phyloP scores from a whole-genome alignment of 2,113 vertebrate species.

The zebrafish (Danio rerio) region DNA sequence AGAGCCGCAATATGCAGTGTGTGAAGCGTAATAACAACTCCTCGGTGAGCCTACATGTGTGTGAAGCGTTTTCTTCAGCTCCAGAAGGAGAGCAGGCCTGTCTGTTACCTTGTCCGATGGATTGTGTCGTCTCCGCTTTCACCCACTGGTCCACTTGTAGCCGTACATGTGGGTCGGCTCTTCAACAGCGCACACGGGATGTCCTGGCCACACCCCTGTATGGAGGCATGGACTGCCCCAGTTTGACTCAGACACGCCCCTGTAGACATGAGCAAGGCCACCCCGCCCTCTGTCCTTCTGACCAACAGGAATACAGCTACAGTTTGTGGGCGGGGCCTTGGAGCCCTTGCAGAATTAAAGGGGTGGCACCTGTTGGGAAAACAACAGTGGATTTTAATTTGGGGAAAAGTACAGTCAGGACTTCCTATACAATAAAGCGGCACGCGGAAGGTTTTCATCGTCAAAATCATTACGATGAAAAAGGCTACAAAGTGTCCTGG shows the following conservation, averaged over 20 bases:
- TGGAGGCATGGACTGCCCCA: slow-evolving; percentile 80
- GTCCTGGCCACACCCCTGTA: slow-evolving; percentile 80
- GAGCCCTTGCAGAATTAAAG: slow-evolving; percentile 77
- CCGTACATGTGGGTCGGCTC: slow-evolving; percentile 65
- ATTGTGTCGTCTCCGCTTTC: slow-evolving; percentile 82
- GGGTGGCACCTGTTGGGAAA: slow-evolving; percentile 61
- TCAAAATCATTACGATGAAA: slow-evolving; percentile 44
- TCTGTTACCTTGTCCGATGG: slow-evolving; percentile 83
- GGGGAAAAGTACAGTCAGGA: slow-evolving; percentile 60
- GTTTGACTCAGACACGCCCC: slow-evolving; percentile 75
- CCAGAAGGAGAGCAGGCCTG: slow-evolving; percentile 82
- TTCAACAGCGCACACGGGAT: slow-evolving; percentile 76
- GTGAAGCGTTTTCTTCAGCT: slow-evolving; percentile 75
- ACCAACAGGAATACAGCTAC: slow-evolving; percentile 78
- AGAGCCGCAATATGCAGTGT: slow-evolving; percentile 75
- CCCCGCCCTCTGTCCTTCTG: slow-evolving; percentile 70
- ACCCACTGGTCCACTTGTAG: slow-evolving; percentile 81
- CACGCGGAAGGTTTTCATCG: slow-evolving; percentile 56
- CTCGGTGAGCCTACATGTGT: slow-evolving; percentile 70
- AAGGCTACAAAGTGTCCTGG: slow-evolving; percentile 53
- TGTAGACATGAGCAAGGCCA: slow-evolving; percentile 58
- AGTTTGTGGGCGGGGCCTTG: slow-evolving; percentile 83
- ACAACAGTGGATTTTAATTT: slow-evolving; percentile 71
- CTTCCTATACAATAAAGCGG: slow-evolving; percentile 8
- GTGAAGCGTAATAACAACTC: slow-evolving; percentile 77